phyloP scores from a whole-genome alignment of 2,888 invertebrate species.

The Lithophane semibrunnea region DNA sequence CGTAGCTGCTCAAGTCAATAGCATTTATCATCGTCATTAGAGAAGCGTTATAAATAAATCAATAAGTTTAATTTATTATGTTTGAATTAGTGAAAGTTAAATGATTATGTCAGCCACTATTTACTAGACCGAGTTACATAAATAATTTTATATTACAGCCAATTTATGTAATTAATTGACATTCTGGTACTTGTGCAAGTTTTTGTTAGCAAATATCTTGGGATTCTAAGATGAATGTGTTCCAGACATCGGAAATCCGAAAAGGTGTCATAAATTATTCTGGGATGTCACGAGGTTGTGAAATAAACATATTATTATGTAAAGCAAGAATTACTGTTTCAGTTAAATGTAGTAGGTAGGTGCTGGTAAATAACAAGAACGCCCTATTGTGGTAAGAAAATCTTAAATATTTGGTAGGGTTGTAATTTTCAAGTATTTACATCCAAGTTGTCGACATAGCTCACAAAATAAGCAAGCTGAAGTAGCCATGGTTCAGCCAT shows the following conservation, averaged over 20 bases:
- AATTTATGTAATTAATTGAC: constrained; percentile 63
- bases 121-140: constrained; percentile 61
- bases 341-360: not conserved
- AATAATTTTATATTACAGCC: constrained; percentile 55
- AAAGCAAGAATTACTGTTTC: not conserved
- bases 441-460: no score
- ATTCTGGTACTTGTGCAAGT: constrained; percentile 38
- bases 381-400: not conserved
- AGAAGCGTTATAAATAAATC: constrained; percentile 69
- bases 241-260: not conserved
- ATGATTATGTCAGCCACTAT: constrained; percentile 70
- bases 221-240: not conserved
- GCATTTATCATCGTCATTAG: constrained; percentile 79
- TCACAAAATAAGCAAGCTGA: no score
- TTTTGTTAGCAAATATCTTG: constrained; percentile 16
- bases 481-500: no score
- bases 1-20: constrained; percentile 68
- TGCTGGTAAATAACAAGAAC: not conserved
- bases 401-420: no score
- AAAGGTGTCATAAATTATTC: not conserved
- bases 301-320: not conserved
- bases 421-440: no score
- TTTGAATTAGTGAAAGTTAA: constrained; percentile 73
- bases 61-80: constrained; percentile 74
- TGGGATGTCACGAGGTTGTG: not conserved